A percentile compares a stretch with the other conserved stretches of the same genome.
Evolutionary conservation across 2,113 vertebrate species (phyloP).

Genomic region (Pteronura brasiliensis): DNA sequence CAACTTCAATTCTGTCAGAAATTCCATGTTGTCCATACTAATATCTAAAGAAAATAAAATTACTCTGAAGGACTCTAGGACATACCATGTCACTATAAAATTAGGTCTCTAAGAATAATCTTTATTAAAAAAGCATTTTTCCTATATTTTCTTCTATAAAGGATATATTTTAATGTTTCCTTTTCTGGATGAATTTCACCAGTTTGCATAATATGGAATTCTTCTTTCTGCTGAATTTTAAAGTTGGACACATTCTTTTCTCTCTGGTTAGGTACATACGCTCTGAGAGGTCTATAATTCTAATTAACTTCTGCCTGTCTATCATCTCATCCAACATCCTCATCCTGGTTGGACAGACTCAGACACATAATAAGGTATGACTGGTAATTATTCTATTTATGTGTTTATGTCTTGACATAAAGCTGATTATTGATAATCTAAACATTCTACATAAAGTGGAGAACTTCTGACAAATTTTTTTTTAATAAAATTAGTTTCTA

Average conservation of each 20-base stretch:
- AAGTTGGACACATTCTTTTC: slow-evolving; percentile 24
- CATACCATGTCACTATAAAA: background rate
- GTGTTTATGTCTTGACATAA: slow-evolving; percentile 55
- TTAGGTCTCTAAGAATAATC: background rate
- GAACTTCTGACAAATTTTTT: slow-evolving; percentile 17
- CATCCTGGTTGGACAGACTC: slow-evolving; percentile 98
- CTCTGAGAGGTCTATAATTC: slow-evolving; percentile 97
- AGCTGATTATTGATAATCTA: background rate
- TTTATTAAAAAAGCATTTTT: background rate
- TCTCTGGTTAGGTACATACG: slow-evolving; percentile 92
- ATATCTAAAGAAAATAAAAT: background rate
- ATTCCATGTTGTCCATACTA: background rate
- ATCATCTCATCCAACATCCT: slow-evolving; percentile 99
- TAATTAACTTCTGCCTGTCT: slow-evolving; percentile 99
- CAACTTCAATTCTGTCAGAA: background rate
- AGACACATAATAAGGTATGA: slow-evolving; percentile 97
- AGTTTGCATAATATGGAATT: background rate
- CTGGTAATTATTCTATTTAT: background rate
- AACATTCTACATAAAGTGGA: background rate
- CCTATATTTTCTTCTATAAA: background rate
- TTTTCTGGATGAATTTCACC: background rate
- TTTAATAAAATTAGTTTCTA: slow-evolving; percentile 33
- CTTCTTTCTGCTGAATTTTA: background rate
- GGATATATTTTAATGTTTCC: background rate
- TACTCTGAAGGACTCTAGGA: background rate